Evolutionary conservation across 2,888 invertebrate genomes (phyloP).

Genomic region (Bombylius major): DNA sequence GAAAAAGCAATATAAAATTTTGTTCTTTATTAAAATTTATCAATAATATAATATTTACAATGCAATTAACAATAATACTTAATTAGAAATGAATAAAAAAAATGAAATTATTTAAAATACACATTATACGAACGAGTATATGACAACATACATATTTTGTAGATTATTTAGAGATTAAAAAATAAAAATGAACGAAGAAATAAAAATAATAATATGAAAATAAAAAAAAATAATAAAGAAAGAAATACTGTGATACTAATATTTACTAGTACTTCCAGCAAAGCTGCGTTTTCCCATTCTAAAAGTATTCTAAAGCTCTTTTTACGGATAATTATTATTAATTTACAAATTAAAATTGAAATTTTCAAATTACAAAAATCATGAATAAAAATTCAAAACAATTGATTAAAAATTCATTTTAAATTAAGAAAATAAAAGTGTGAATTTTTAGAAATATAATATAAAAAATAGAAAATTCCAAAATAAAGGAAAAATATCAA

Average conservation of each 20-base stretch:
- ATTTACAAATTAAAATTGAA: not conserved
- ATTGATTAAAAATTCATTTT: not conserved
- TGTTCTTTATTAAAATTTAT: too few relatives aligned
- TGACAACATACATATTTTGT: too few relatives aligned
- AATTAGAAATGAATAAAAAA: too few relatives aligned
- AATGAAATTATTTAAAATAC: too few relatives aligned
- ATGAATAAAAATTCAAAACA: not conserved
- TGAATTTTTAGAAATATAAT: too few relatives aligned
- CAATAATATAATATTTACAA: too few relatives aligned
- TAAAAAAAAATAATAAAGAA: not conserved
- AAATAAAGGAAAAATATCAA: not conserved
- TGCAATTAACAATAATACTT: too few relatives aligned
- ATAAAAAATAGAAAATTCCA: not conserved
- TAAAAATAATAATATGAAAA: not conserved
- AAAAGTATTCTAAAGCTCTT: conserved; percentile 31
- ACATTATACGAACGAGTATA: too few relatives aligned
- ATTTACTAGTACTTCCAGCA: conserved; percentile 39
- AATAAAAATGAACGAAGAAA: not conserved
- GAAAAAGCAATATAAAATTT: too few relatives aligned
- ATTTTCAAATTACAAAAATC: not conserved
- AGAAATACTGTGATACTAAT: conserved; percentile 38
- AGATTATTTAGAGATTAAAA: not conserved
- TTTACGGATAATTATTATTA: not conserved
- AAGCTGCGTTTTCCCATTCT: conserved; percentile 39
- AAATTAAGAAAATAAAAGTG: not conserved